A percentile compares a stretch with the other conserved stretches of the same genome.
Evolutionary conservation across 2,797 vertebrate genomes (phyloP).

Genomic region (Sebastes itinus): DNA sequence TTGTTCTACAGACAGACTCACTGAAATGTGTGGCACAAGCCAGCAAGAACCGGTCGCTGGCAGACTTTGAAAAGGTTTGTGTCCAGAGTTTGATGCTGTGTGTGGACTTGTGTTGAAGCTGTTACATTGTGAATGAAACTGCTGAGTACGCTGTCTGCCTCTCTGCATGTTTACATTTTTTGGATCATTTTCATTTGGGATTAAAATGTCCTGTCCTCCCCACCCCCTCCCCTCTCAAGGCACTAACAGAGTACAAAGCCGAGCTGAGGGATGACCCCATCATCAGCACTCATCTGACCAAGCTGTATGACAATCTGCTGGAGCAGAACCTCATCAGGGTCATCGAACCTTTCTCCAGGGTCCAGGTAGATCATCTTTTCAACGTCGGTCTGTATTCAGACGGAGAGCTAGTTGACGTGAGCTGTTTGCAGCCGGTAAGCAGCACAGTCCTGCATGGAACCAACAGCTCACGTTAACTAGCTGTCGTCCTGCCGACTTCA

Average conservation of each 20-base stretch:
- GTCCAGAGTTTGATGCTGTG: neutral
- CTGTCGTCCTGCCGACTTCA: too few relatives aligned
- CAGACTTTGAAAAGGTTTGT: conserved; percentile 97
- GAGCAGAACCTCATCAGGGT: conserved; percentile 99
- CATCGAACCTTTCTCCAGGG: conserved; percentile 98
- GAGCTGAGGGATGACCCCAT: conserved; percentile 98
- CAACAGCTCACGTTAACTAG: too few relatives aligned
- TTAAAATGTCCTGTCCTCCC: neutral
- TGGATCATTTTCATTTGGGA: neutral
- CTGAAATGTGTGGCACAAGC: conserved; percentile 96
- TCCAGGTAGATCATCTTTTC: conserved; percentile 75
- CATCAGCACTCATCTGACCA: conserved; percentile 95
- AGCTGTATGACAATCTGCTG: conserved; percentile 96
- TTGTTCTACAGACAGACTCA: conserved; percentile 89
- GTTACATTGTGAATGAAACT: neutral
- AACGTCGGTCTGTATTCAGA: neutral
- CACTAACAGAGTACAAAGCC: conserved; percentile 93
- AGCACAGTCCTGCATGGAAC: too few relatives aligned
- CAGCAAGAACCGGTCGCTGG: conserved; percentile 98
- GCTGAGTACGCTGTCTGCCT: neutral
- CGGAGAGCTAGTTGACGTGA: too few relatives aligned
- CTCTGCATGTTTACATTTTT: neutral
- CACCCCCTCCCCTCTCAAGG: conserved; percentile 71
- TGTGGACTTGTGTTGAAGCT: neutral
- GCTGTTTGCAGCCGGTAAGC: too few relatives aligned